Evolutionary conservation across 2,797 vertebrate species (phyloP).

Genomic region (Sebastolobus altivelis): DNA sequence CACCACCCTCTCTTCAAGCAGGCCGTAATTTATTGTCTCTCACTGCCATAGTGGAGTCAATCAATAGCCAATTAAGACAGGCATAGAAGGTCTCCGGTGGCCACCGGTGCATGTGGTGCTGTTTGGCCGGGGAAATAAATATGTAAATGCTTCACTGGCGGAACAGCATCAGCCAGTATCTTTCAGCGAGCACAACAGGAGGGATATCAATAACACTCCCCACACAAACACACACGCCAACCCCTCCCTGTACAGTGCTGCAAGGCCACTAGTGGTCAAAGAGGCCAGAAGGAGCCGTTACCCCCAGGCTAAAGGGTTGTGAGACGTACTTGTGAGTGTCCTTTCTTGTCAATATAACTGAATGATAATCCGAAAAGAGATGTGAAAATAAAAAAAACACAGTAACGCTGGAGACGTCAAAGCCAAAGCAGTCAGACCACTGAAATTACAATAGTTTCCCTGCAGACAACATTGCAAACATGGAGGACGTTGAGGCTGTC

Average conservation of each 20-base stretch:
- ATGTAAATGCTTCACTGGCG: constrained; percentile 72
- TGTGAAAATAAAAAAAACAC: neutral
- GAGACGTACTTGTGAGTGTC: neutral
- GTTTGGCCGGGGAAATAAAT: constrained; percentile 73
- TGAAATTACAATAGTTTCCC: constrained; percentile 1
- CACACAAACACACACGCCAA: neutral
- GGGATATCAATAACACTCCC: constrained; percentile 33
- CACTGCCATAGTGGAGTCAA: constrained; percentile 72
- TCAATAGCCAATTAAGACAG: constrained; percentile 85
- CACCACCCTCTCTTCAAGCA: constrained; percentile 56
- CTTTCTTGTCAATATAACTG: constrained; percentile 45
- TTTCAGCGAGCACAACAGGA: constrained; percentile 37
- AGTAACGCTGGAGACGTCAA: constrained; percentile 14
- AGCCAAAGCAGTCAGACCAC: neutral
- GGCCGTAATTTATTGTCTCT: constrained; percentile 77
- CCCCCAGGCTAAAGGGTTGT: constrained; percentile 1
- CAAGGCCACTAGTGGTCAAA: constrained; percentile 58
- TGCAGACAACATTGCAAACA: constrained; percentile 8
- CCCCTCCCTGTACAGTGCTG: constrained; percentile 32
- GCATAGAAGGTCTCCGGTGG: constrained; percentile 58
- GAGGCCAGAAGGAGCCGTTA: constrained; percentile 34
- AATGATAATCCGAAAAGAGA: constrained; percentile 35
- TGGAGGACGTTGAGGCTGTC: neutral
- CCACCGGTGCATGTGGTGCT: constrained; percentile 36
- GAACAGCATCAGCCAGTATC: constrained; percentile 44